These are phyloP conservation scores for Diplolepis rosae DNA, from an alignment of 2,888 invertebrate species.

Conservation along the genomic window DNA sequence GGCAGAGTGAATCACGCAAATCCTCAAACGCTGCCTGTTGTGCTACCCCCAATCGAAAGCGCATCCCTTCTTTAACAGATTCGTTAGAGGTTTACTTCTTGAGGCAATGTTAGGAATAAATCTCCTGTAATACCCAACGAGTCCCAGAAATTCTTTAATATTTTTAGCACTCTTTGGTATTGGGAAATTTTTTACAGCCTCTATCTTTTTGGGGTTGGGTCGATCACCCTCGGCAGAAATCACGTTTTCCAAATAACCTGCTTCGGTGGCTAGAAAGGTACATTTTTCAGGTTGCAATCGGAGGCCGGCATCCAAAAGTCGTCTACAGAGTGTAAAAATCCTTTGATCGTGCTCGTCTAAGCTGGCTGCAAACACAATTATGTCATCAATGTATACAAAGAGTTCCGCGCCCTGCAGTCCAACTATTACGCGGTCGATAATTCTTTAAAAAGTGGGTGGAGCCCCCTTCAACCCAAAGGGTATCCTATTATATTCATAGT, in stretches of 20 bases:
- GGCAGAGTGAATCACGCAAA: too few species aligned
- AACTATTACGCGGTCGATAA: slow-evolving; percentile 48
- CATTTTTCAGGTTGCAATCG: slow-evolving; percentile 58
- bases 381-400: slow-evolving; percentile 54
- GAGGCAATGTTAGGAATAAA: too few species aligned
- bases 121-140: too few species aligned
- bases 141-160: neutral
- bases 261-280: slow-evolving; percentile 7
- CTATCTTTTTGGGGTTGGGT: neutral
- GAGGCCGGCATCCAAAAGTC: slow-evolving; percentile 50
- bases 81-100: too few species aligned
- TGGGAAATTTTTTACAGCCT: neutral
- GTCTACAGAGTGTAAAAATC: slow-evolving; percentile 48
- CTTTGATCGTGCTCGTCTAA: slow-evolving; percentile 50
- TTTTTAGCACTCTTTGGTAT: neutral
- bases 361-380: slow-evolving; percentile 53
- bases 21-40: too few species aligned
- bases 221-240: neutral
- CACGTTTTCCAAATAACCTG: neutral
- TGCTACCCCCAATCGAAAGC: too few species aligned
- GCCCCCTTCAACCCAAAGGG: slow-evolving; percentile 52
- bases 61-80: too few species aligned
- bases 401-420: slow-evolving; percentile 47
- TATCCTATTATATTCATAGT: slow-evolving; percentile 56
- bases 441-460: slow-evolving; percentile 46